Conservation (phyloP, 2,113 vertebrate species). For the Xiphophorus maculatus region DNA sequence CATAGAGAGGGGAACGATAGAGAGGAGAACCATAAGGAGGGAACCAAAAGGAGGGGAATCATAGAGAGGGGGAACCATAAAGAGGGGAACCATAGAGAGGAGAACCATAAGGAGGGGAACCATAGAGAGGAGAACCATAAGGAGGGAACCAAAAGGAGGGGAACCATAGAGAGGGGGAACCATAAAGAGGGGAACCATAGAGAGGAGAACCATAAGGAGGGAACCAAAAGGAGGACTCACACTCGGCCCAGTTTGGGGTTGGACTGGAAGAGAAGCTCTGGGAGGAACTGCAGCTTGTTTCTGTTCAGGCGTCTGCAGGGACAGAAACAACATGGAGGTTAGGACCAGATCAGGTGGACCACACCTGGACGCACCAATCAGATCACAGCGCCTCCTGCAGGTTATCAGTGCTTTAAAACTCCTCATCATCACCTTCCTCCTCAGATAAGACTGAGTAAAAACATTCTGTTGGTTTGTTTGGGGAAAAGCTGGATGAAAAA, state of each 20-base stretch:
- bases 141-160: too few species aligned
- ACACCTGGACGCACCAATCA: constrained; percentile 11
- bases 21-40: too few species aligned
- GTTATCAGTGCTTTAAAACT: constrained; percentile 31
- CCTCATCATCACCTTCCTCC: constrained; percentile 16
- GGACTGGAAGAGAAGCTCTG: constrained; percentile 97
- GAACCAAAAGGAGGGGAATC: background rate
- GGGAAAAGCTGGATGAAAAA: background rate
- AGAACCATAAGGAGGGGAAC: too few species aligned
- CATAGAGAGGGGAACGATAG: too few species aligned
- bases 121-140: too few species aligned
- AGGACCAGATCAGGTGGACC: background rate
- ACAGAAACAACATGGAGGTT: constrained; percentile 20
- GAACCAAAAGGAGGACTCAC: constrained; percentile 84
- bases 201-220: too few species aligned
- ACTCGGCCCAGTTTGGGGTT: constrained; percentile 94
- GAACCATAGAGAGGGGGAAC: too few species aligned
- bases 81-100: too few species aligned
- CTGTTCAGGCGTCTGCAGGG: constrained; percentile 91
- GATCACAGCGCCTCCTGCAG: constrained; percentile 36
- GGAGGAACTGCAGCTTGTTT: constrained; percentile 95
- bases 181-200: too few species aligned
- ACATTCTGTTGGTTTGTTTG: background rate
- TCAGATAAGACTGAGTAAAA: constrained; percentile 11
- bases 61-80: too few species aligned